Evolutionary conservation across 1,140 invertebrate species (phyloP), one percentile per base, ranked within the genome.

Genomic region (Drosophila murphyi): DNA sequence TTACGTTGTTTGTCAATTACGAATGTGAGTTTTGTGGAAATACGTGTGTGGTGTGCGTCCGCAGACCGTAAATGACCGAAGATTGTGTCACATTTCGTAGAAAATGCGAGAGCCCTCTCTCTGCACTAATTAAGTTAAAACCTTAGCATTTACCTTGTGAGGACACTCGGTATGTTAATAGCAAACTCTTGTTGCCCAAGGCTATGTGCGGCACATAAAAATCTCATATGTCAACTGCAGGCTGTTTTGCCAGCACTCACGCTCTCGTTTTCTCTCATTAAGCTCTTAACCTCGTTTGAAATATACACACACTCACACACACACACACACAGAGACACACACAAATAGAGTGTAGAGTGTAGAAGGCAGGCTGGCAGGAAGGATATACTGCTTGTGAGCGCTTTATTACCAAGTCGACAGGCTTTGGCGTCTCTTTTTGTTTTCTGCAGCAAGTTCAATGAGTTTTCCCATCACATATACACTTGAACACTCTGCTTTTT

Each of bases 141-240:
- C 85, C 85, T 88, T 83, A 89, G 85, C 83, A 89, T 89, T 89
- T 89, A 83, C 80, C 83, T 83, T 88, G 83, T 69, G 32, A 50
- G 65, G 80, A 60, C 78, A 72, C 37, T 50, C 60, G 50, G 51
- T 12, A 52, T 65, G 54, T 77, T 88, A 82, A 82, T 83, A 82
- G 83, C 70, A 86, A 86, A 86, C 67, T 69, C 85, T 68, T 87
- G 83, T 89, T 65, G 64, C 54, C 57, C 60, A 73, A 78, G 63
- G 54, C 75, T 73, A 31, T 54, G 39, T 43, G 34, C 55, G 72
- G 56, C 80, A 83, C 85, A 89, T 88, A 88, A 88, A 88, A 88
- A 88, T 88, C 78, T 88, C 85, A 88, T 89, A 80, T 88, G 83
- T 88, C 83, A 88, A 78, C 80, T 88, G 71, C 83, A 86, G 82